Conservation (phyloP, 1,140 invertebrate species). For the Chlorops oryzae region DNA sequence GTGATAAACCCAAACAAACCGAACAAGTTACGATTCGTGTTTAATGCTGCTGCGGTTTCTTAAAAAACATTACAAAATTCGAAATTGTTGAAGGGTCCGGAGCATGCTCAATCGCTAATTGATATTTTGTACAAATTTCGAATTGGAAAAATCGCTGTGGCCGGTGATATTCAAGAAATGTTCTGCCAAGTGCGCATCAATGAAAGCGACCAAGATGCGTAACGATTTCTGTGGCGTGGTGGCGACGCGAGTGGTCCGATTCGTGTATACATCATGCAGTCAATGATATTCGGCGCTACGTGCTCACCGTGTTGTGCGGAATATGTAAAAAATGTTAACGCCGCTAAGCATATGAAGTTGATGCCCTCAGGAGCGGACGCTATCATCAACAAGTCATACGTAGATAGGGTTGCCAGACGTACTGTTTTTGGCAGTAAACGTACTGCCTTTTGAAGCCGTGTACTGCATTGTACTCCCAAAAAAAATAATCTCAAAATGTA, state of each 20-base stretch:
- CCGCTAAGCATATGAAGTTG: neutral
- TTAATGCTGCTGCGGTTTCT: constrained; percentile 25
- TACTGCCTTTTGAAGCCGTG: no score
- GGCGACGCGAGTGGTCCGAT: neutral
- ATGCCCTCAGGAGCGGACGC: neutral
- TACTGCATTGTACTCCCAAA: no score
- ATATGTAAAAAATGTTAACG: neutral
- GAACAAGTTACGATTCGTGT: constrained; percentile 27
- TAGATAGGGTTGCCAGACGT: no score
- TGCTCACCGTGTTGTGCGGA: neutral
- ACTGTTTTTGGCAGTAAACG: no score
- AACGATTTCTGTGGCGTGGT: neutral
- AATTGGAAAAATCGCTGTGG: constrained; percentile 23
- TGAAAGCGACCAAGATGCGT: neutral
- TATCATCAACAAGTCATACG: neutral
- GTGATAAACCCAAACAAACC: constrained; percentile 28
- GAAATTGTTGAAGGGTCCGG: constrained; percentile 25
- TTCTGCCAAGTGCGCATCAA: neutral
- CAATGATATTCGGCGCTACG: neutral
- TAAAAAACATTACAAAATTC: constrained; percentile 25
- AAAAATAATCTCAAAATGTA: no score
- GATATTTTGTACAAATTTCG: constrained; percentile 37
- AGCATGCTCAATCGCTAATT: constrained; percentile 24
- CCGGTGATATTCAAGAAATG: neutral
- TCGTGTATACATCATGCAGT: neutral